phyloP scores from a whole-genome alignment of 2,113 vertebrate genomes.

The Phrynosoma platyrhinos region DNA sequence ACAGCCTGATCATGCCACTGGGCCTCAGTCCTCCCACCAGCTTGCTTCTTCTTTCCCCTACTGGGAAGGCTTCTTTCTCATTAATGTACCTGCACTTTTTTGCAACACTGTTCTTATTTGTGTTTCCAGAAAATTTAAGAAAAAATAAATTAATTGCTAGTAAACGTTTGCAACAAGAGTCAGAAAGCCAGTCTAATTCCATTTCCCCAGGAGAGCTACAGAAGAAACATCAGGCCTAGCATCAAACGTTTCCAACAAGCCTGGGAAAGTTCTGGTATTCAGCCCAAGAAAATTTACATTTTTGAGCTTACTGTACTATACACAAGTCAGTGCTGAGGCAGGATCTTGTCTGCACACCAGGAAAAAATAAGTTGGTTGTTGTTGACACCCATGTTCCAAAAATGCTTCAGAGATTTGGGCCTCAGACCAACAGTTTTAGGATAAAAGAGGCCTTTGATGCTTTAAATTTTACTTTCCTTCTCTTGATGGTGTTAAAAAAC shows the following conservation, averaged over 20 bases:
- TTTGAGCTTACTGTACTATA: not conserved
- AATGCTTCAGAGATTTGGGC: not conserved
- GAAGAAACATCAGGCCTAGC: not conserved
- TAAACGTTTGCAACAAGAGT: not conserved
- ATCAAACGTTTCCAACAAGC: not conserved
- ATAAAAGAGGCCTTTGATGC: not conserved
- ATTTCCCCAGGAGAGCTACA: not conserved
- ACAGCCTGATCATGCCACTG: not conserved
- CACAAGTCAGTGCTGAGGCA: accelerated
- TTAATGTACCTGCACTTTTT: not conserved
- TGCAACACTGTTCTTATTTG: not conserved
- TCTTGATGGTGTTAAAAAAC: not conserved
- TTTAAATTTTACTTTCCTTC: not conserved
- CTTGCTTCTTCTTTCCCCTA: not conserved
- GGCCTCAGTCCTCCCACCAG: not conserved
- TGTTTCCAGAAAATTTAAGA: not conserved
- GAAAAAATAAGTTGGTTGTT: not conserved
- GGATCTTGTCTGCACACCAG: not conserved
- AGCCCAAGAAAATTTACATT: not conserved
- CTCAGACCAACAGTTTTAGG: not conserved
- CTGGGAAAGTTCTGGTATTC: conserved; percentile 12
- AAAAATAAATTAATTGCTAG: not conserved
- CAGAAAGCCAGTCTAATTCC: not conserved
- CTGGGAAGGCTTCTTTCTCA: not conserved
- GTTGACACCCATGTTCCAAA: accelerated